Evolutionary conservation across 2,888 invertebrate genomes (phyloP).

Genomic region (Itoplectis maculator): DNA sequence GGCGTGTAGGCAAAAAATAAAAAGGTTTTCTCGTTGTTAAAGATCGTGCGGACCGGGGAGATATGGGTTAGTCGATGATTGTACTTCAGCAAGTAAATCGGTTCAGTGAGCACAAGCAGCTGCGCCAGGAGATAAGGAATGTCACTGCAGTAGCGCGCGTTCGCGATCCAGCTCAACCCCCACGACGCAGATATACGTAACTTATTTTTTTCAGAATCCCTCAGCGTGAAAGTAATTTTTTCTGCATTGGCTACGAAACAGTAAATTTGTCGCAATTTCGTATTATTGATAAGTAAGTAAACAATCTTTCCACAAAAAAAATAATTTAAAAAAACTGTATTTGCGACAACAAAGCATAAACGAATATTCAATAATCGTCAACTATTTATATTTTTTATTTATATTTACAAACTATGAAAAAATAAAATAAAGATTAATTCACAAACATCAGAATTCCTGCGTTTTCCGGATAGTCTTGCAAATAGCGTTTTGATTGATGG

Average conservation of each 20-base stretch:
- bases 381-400: no score
- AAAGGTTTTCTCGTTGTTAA: slow-evolving; percentile 4
- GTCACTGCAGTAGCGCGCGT: slow-evolving; percentile 63
- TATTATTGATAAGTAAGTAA: neutral
- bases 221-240: slow-evolving; percentile 7
- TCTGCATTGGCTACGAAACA: neutral
- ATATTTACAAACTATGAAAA: neutral
- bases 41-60: slow-evolving; percentile 64
- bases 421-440: neutral
- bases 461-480: neutral
- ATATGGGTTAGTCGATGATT: slow-evolving; percentile 72
- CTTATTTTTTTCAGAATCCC: slow-evolving; percentile 7
- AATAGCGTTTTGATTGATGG: neutral
- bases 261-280: no score
- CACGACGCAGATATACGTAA: slow-evolving; percentile 22
- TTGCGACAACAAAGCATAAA: no score
- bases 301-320: neutral
- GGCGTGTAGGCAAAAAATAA: slow-evolving; percentile 3
- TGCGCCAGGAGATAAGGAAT: slow-evolving; percentile 78
- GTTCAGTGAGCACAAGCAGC: slow-evolving; percentile 77
- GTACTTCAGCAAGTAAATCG: slow-evolving; percentile 77
- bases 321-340: neutral
- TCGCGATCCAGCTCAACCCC: slow-evolving; percentile 39
- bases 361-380: no score
- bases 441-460: neutral